Conservation (phyloP, 2,113 vertebrate genomes). For the Hyperopisus bebe region DNA sequence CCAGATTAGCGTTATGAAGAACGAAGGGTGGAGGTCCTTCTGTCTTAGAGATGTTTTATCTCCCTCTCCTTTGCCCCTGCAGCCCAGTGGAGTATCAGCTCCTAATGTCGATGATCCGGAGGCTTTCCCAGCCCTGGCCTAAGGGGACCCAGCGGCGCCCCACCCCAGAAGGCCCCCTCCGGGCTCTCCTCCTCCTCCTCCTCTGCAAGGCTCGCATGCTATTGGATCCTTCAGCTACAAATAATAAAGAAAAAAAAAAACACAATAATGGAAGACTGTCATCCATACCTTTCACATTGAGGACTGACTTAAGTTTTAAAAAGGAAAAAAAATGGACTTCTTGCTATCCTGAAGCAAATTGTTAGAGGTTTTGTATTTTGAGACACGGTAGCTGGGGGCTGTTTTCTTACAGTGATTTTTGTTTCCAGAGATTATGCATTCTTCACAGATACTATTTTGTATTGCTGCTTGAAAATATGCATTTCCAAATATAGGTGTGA, state of each 20-base stretch:
- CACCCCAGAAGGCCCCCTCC: slow-evolving; percentile 67
- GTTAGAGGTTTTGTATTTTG: slow-evolving; percentile 99
- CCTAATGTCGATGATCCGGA: slow-evolving; percentile 97
- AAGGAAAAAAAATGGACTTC: slow-evolving; percentile 90
- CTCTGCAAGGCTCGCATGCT: slow-evolving; percentile 99
- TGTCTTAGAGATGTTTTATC: not conserved
- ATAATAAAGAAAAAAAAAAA: slow-evolving; percentile 46
- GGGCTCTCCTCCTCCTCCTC: slow-evolving; percentile 89
- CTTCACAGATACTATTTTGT: slow-evolving; percentile 97
- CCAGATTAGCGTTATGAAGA: not conserved
- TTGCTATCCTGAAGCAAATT: slow-evolving; percentile 97
- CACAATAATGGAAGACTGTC: slow-evolving; percentile 78
- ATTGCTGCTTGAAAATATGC: slow-evolving; percentile 99
- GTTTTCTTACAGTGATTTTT: slow-evolving; percentile 93
- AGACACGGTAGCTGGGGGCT: slow-evolving; percentile 95
- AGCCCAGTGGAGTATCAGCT: slow-evolving; percentile 82
- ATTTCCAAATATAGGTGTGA: slow-evolving; percentile 94
- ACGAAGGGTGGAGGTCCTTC: not conserved
- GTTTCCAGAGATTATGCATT: slow-evolving; percentile 96
- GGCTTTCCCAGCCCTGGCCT: slow-evolving; percentile 97
- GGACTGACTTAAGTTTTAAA: slow-evolving; percentile 99
- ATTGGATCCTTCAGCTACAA: slow-evolving; percentile 95
- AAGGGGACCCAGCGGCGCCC: slow-evolving; percentile 64
- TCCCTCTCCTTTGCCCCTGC: slow-evolving; percentile 35
- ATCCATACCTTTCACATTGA: slow-evolving; percentile 93